A percentile compares a stretch with the other conserved stretches of the same genome.
Evolutionary conservation across 2,888 invertebrate genomes (phyloP).

Genomic region (Chalcosyrphus nemorum): DNA sequence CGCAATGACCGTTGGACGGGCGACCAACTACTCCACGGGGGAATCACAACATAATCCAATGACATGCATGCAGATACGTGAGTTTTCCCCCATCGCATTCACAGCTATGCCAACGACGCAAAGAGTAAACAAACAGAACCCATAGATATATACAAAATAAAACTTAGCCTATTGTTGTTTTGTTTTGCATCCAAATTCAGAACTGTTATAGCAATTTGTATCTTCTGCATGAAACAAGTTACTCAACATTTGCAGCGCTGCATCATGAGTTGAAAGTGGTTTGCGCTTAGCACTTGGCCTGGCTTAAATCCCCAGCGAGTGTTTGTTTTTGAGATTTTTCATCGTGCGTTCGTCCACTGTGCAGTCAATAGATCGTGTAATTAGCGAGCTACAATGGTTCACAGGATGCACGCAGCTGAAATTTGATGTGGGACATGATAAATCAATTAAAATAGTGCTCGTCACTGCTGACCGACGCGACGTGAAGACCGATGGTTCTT

Average conservation of each 20-base stretch:
- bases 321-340: constrained; percentile 40
- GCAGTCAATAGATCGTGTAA: constrained; percentile 59
- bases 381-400: constrained; percentile 44
- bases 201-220: constrained; percentile 71
- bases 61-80: constrained; percentile 52
- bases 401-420: constrained; percentile 15
- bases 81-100: constrained; percentile 41
- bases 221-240: constrained; percentile 61
- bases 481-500: constrained; percentile 20
- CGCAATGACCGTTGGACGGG: not conserved
- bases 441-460: constrained; percentile 57
- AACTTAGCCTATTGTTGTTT: constrained; percentile 11
- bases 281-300: constrained; percentile 36
- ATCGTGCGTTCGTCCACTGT: not conserved
- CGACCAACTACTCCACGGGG: not conserved
- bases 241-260: constrained; percentile 30
- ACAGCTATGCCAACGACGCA: constrained; percentile 36
- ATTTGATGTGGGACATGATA: constrained; percentile 49
- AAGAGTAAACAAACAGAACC: constrained; percentile 49
- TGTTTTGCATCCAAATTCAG: constrained; percentile 60
- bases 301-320: constrained; percentile 12
- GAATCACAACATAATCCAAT: constrained; percentile 33
- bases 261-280: constrained; percentile 17
- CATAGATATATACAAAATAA: constrained; percentile 11
- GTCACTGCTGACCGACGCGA: too few relatives aligned